phyloP scores from a whole-genome alignment of 2,113 vertebrate species.

The Spilogale gracilis region DNA sequence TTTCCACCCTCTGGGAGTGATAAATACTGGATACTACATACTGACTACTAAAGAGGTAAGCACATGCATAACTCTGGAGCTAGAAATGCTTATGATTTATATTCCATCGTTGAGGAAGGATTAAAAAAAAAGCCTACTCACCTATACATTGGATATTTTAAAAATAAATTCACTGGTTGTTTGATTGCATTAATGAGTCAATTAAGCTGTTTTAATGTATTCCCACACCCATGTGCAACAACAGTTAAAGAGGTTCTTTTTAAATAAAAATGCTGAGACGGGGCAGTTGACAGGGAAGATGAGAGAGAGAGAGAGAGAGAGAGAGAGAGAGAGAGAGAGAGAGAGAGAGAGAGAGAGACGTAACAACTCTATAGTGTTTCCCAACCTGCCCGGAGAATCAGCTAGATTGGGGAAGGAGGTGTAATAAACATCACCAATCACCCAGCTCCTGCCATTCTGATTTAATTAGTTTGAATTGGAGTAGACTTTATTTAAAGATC shows the following conservation, averaged over 20 bases:
- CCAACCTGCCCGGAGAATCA: not conserved
- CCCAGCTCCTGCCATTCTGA: not conserved
- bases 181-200: constrained; percentile 39
- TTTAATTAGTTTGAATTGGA: constrained; percentile 11
- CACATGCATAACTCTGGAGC: not conserved
- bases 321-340: not conserved
- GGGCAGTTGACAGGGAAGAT: not conserved
- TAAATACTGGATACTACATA: not conserved
- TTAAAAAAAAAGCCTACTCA: not conserved
- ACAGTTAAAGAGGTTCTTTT: not conserved
- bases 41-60: not conserved
- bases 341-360: no score
- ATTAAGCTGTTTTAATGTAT: constrained; percentile 28
- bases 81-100: not conserved
- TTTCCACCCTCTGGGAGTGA: not conserved
- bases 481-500: not conserved
- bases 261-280: not conserved
- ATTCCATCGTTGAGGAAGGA: not conserved
- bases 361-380: not conserved
- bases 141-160: not conserved
- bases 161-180: constrained; percentile 39
- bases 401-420: not conserved
- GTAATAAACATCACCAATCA: not conserved
- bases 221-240: not conserved
- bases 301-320: not conserved